phyloP scores from a whole-genome alignment of 2,797 vertebrate genomes.

The Myiotriccus ornatus region DNA sequence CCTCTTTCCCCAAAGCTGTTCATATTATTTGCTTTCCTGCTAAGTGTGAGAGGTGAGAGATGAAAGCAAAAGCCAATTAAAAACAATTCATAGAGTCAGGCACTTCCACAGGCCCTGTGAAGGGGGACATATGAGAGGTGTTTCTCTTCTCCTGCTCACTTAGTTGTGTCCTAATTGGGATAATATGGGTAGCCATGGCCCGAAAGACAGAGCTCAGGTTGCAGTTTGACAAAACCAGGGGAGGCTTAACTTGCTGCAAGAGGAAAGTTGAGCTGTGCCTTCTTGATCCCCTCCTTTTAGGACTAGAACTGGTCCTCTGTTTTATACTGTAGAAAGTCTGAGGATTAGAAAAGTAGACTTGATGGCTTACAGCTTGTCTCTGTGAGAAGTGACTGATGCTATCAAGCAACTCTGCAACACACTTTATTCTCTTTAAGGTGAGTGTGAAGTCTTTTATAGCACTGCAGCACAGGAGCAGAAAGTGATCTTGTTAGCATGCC shows the following conservation, averaged over 20 bases:
- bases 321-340: background rate
- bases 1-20: background rate
- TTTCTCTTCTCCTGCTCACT: conserved; percentile 4
- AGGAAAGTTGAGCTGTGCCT: conserved; percentile 5
- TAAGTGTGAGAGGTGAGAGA: background rate
- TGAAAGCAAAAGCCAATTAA: background rate
- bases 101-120: background rate
- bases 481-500: background rate
- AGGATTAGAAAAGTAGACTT: background rate
- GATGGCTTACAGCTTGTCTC: background rate
- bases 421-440: background rate
- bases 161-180: conserved; percentile 18
- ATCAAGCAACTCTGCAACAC: background rate
- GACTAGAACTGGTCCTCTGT: background rate
- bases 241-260: background rate
- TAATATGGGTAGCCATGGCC: background rate
- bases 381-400: background rate
- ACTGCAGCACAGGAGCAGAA: background rate
- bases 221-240: background rate
- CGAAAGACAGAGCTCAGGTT: background rate
- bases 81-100: background rate
- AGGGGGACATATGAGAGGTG: background rate
- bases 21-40: background rate
- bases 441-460: background rate
- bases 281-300: conserved; percentile 2